Base-by-base conservation (phyloP, 1,140 invertebrate genomes). In the Asobara japonica region DNA sequence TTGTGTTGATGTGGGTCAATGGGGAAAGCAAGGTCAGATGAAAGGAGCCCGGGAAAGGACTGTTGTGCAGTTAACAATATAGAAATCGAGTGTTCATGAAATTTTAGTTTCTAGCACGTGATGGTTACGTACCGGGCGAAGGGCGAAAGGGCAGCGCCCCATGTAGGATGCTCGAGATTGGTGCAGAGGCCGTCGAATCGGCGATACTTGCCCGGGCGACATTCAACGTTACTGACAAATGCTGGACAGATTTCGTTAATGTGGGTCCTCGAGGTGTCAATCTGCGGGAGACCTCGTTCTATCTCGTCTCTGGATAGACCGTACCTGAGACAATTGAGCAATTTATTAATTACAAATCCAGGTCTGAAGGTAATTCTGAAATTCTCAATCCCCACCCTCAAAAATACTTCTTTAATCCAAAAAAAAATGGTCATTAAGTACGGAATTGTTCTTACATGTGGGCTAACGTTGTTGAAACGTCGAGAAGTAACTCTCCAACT, bases 121-220 rank as follows among this genome's bases (percentile, higher is more conserved):
- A 20, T 51, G 16, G 10, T 38, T 8, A 29, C 29, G 83, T 88
- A 93, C 92, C 94, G 92, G 73, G 92, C 91, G 85, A 96, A 96
- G 1, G 95, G 94, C 10, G 94, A 91, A 78, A 93, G 92, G 0
- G 93, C 91, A n/a, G 94, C 91, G 0, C 97, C 97, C 96, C 96
- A 97, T 0, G 93, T 94, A 0, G 96, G 96, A 88, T 97, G 92
- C 48, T 94, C 89, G 38, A 97, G 87, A 83, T 98, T 99, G 71
- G 96, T 98, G 86, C 97, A 98, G 7, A 97, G 91, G 0, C 97
- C 97, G 84, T 97, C 96, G 66, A 93, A 91, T 5, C 95, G 89
- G 2, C 97, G 89, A 84, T 97, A 98, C 79, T 97, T 97, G n/a
- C 95, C 95, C 2, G 95, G 90, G 20, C 93, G 89, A 78, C 96